These are phyloP conservation scores for Drosophila robusta DNA, from an alignment of 2,888 invertebrate genomes.

Conservation along the genomic window DNA sequence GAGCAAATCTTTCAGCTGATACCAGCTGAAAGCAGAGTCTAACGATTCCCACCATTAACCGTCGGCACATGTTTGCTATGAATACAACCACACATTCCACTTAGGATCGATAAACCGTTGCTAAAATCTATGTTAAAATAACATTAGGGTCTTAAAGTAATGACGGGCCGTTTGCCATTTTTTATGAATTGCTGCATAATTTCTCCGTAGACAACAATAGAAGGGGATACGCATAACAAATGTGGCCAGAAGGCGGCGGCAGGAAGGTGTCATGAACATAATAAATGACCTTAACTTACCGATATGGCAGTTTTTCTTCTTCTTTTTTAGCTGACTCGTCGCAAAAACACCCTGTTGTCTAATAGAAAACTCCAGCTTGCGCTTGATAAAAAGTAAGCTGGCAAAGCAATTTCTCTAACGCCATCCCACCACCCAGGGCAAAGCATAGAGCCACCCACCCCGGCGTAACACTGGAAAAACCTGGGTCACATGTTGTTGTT, in stretches of 20 bases:
- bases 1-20: constrained; percentile 8
- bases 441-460: constrained; percentile 19
- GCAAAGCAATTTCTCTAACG: constrained; percentile 51
- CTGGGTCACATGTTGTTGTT: constrained; percentile 57
- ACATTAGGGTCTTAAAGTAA: constrained; percentile 49
- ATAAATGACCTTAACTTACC: constrained; percentile 75
- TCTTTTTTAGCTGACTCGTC: constrained; percentile 59
- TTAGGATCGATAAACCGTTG: constrained; percentile 60
- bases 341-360: constrained; percentile 73
- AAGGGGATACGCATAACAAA: constrained; percentile 57
- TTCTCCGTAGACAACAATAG: constrained; percentile 58
- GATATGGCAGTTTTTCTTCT: constrained; percentile 60
- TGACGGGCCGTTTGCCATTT: constrained; percentile 40
- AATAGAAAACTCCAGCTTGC: constrained; percentile 65
- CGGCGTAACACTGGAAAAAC: constrained; percentile 15
- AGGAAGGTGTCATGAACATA: constrained; percentile 75
- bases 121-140: constrained; percentile 61
- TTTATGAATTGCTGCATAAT: constrained; percentile 80
- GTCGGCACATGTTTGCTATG: constrained; percentile 31
- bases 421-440: constrained; percentile 6
- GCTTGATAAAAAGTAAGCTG: constrained; percentile 45
- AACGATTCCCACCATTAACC: constrained; percentile 38
- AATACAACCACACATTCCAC: constrained; percentile 35
- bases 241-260: constrained; percentile 56
- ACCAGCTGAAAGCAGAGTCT: constrained; percentile 14